Evolutionary conservation across 2,797 vertebrate genomes (phyloP), one percentile per base, ranked within the genome.

Genomic region (Melanogrammus aeglefinus): DNA sequence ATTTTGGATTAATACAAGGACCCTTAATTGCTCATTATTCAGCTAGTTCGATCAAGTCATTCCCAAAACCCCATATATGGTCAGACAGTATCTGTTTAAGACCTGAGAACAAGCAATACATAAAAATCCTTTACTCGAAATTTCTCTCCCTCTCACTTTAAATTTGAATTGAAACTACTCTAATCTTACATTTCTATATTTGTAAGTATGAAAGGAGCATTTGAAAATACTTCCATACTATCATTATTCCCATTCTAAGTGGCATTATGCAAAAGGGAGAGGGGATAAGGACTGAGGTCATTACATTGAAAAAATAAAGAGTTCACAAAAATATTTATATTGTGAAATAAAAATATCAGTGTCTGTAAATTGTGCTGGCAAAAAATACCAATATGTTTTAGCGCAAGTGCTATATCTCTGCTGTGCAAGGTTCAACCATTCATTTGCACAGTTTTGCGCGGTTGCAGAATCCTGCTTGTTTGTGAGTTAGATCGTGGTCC

Each of bases 401-500:
- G 80, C 79, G 66, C 87, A 91, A 91, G 90, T 88, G 91, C 89
- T 85, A 76, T 88, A 87, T 87, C 85, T 86, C 35, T 88, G 78
- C 74, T 86, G 81, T 81, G 80, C 84, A 88, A 86, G 81, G 80
- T 73, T 76, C 86, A 66, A 66, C 63, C 24, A 27, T 27, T 27
- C 7, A 66, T 27, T 27, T 10, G 24, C 63, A 27, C 63, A 76
- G 41, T 80, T 78, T 83, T 76, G 83, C 76, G 82, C 81, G 78
- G 75, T 81, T 82, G 75, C 72, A 79, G 27, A 84, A 85, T 71
- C 41, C 79, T 82, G 80, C 79, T 80, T 81, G 79, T 81, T 70
- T 79, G 71, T 76, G 82, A 88, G 79, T 92, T 93, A 92, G 92
- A 91, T 93, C 91, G 81, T 95, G 94, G 94, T 94, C 94, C 94